Conservation (phyloP, 2,113 vertebrate genomes). For the Mormyrus iriodes region DNA sequence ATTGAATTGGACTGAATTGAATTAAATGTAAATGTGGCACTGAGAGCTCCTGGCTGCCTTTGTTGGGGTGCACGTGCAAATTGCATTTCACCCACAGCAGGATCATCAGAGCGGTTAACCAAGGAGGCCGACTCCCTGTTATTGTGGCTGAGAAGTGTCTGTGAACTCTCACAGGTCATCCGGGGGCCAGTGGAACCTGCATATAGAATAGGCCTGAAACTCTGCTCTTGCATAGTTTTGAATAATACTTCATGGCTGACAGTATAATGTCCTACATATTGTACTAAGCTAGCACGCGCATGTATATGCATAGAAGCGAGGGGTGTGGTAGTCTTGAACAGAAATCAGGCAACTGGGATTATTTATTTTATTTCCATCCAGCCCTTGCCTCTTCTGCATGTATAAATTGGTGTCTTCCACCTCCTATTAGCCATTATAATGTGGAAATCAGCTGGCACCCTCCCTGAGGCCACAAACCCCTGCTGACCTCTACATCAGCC, state of each 20-base stretch:
- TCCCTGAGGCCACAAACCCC: background rate
- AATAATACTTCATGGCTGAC: background rate
- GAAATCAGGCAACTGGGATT: background rate
- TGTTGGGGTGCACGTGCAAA: background rate
- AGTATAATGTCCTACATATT: background rate
- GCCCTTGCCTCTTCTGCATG: background rate
- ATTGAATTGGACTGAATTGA: constrained; percentile 13
- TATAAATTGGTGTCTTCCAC: background rate
- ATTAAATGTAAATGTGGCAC: constrained; percentile 3
- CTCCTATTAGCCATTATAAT: background rate
- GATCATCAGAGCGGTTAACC: background rate
- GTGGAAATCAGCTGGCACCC: background rate
- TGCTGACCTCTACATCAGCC: background rate
- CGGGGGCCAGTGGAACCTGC: background rate
- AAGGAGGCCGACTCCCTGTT: background rate
- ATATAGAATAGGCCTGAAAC: background rate
- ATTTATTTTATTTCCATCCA: background rate
- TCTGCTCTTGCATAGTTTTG: background rate
- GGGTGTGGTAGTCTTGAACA: background rate
- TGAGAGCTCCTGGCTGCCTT: background rate
- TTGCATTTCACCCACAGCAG: background rate
- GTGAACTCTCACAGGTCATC: background rate
- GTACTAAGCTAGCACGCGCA: background rate
- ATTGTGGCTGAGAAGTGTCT: background rate
- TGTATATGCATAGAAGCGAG: background rate